Percentiles rank a stretch among this genome's conserved stretches.
phyloP scores from a whole-genome alignment of 2,888 invertebrate species.

The Priocnemis perturbator region DNA sequence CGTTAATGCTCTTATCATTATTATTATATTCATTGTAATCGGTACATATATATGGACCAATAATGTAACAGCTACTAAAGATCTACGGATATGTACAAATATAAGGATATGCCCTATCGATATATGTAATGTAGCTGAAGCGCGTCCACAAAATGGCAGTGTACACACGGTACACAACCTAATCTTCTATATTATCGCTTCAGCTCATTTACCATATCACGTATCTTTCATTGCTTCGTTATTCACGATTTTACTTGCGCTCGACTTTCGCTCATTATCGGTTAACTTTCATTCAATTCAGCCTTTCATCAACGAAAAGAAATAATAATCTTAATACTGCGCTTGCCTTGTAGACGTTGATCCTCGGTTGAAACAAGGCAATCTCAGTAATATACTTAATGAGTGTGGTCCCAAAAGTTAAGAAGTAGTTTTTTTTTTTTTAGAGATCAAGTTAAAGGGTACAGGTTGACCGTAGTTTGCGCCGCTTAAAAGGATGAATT shows the following conservation, averaged over 20 bases:
- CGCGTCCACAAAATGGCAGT: background rate
- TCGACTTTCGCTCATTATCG: background rate
- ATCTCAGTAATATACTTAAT: conserved; percentile 58
- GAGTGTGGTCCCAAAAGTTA: conserved; percentile 72
- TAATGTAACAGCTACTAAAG: conserved; percentile 45
- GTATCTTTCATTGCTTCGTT: background rate
- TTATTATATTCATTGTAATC: too few relatives aligned
- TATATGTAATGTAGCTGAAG: background rate
- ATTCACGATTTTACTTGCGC: background rate
- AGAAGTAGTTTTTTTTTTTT: conserved; percentile 54
- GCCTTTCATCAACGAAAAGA: conserved; percentile 44
- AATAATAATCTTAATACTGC: conserved; percentile 60
- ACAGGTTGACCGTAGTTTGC: too few relatives aligned
- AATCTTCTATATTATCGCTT: too few relatives aligned
- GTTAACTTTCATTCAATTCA: background rate
- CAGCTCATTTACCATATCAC: too few relatives aligned
- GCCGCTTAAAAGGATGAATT: too few relatives aligned
- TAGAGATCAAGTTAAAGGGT: background rate
- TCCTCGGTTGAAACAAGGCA: conserved; percentile 51
- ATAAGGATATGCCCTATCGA: conserved; percentile 54
- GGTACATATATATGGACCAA: conserved; percentile 25
- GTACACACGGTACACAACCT: too few relatives aligned
- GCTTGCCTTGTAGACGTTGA: conserved; percentile 45
- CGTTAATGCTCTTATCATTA: too few relatives aligned
- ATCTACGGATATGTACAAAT: conserved; percentile 64